Conservation (phyloP, 2,113 vertebrate genomes). For the Amblyopsis rosae region DNA sequence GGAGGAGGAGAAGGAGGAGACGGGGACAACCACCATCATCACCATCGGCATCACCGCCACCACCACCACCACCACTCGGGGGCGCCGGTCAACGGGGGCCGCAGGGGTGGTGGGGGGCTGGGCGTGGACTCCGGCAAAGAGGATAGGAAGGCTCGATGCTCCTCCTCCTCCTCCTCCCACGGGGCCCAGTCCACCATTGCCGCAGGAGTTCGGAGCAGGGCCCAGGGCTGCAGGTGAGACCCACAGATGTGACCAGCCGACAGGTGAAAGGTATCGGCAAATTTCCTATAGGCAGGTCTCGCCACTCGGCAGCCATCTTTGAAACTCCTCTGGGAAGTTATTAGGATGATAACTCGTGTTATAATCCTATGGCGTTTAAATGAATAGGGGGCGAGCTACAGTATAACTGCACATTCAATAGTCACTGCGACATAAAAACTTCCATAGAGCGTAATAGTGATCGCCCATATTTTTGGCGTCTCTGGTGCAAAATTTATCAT, state of each 20-base stretch:
- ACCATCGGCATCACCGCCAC: constrained; percentile 78
- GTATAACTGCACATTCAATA: no score
- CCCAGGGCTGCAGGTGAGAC: constrained; percentile 79
- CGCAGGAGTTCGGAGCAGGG: constrained; percentile 71
- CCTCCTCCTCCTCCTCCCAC: neutral
- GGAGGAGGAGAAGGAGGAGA: neutral
- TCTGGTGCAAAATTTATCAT: no score
- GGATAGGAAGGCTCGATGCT: constrained; percentile 77
- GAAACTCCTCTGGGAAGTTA: no score
- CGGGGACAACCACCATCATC: neutral
- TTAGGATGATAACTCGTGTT: no score
- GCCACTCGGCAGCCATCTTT: no score
- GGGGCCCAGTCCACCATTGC: constrained; percentile 76
- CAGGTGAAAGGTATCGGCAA: no score
- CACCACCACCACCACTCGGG: constrained; percentile 73
- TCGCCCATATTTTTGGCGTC: no score
- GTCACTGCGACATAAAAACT: no score
- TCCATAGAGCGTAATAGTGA: no score
- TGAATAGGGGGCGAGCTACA: no score
- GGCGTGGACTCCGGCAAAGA: constrained; percentile 75
- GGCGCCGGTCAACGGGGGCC: constrained; percentile 53
- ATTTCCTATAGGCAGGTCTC: no score
- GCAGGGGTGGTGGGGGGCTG: constrained; percentile 38
- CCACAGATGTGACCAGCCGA: neutral
- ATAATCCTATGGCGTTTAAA: no score